Evolutionary conservation across 2,888 invertebrate genomes (phyloP).

Genomic region (Eilema griseolum): DNA sequence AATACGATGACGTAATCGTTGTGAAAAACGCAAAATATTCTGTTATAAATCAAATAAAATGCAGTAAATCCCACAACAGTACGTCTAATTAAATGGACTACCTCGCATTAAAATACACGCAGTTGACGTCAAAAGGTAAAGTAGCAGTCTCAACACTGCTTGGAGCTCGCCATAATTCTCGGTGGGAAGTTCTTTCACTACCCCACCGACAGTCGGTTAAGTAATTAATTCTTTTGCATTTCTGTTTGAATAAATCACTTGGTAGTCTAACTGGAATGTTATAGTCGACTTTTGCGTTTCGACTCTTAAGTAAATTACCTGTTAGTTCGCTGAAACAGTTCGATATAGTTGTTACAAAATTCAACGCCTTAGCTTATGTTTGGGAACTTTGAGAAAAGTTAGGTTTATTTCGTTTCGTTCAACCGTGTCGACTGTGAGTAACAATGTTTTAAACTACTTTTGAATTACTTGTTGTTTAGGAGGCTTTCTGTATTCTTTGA

Average conservation of each 20-base stretch:
- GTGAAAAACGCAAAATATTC: constrained; percentile 19
- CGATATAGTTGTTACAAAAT: constrained; percentile 15
- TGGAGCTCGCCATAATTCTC: constrained; percentile 53
- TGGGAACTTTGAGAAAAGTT: constrained; percentile 18
- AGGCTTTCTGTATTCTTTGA: constrained; percentile 6
- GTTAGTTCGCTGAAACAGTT: constrained; percentile 18
- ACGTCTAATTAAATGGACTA: constrained; percentile 48
- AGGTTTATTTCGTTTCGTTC: constrained; percentile 5
- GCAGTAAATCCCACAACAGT: constrained; percentile 36
- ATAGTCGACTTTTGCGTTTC: constrained; percentile 51
- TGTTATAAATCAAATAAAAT: constrained; percentile 38
- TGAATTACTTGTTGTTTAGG: not conserved
- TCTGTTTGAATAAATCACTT: constrained; percentile 72
- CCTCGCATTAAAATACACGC: constrained; percentile 46
- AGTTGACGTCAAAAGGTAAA: constrained; percentile 45
- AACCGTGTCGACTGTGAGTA: constrained; percentile 15
- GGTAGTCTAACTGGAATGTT: constrained; percentile 55
- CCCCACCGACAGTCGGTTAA: constrained; percentile 62
- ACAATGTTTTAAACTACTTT: constrained; percentile 15
- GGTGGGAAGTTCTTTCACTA: constrained; percentile 58
- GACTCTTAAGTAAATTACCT: constrained; percentile 33
- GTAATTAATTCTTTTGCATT: constrained; percentile 76
- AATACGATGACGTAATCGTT: constrained; percentile 24
- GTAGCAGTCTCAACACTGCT: constrained; percentile 37
- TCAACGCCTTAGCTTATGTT: constrained; percentile 12